Evolutionary conservation across 1,140 invertebrate genomes (phyloP), one percentile per base, ranked within the genome.

Genomic region (Druon quercuslanigerum): DNA sequence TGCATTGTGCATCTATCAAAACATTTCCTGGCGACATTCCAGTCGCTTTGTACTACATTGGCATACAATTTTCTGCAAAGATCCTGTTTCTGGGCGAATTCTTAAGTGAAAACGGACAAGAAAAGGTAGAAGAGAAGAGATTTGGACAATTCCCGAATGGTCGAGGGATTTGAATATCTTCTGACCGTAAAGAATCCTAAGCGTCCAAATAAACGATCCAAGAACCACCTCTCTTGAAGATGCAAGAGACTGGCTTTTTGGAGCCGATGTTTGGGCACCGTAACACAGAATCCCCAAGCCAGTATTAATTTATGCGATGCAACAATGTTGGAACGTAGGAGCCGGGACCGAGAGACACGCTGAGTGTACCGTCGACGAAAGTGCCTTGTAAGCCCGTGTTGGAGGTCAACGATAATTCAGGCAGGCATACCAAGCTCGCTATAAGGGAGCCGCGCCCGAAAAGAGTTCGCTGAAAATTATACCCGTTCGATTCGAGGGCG

Each of bases 361-460:
- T 25, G 80, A 78, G 76, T 82, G 83, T 80, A 78, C 57, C 71
- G 73, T 76, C 81, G 78, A 82, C 76, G 80, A 82, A 78, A 79
- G 80, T 75, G 82, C 82, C 85, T 87, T 89, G 87, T 90, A 88
- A 86, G 87, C 81, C 82, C 86, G 83, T 87, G 87, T 89, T 87
- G 86, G 87, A 87, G 88, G 87, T 89, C 89, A 90, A 88, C 88
- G 86, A 90, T 90, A 89, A 90, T 90, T 90, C 84, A 90, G 85
- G 77, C 83, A 83, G 80, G 81, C 85, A 88, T 88, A 82, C 82
- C 86, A 80, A 79, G 75, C 82, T 83, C 79, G 83, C 83, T 84
- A 86, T 86, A 84, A 86, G 82, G 78, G 86, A 87, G 86, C 85
- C 80, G 76, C 82, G 73, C 76, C 76, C 75, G 83, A 88, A 87